Conservation (phyloP, 2,113 vertebrate species). For the Setophaga coronata region DNA sequence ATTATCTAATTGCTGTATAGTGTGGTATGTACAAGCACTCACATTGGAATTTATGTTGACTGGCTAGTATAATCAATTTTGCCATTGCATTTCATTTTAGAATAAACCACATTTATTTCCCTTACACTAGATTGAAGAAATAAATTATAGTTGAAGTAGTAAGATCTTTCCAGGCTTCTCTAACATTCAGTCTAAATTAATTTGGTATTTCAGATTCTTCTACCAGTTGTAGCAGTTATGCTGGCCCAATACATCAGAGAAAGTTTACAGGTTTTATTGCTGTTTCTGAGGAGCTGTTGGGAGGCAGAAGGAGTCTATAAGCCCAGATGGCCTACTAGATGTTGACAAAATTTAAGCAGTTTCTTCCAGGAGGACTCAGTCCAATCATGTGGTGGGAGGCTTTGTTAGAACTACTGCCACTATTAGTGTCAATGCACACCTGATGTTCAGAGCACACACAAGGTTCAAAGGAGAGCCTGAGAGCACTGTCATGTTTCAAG, state of each 20-base stretch:
- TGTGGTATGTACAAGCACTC: not conserved
- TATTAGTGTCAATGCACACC: not conserved
- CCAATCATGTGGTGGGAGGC: not conserved
- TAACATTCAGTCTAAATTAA: not conserved
- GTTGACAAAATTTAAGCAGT: not conserved
- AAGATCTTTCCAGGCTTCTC: not conserved
- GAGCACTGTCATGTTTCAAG: not conserved
- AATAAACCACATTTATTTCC: constrained; percentile 15
- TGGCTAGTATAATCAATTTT: not conserved
- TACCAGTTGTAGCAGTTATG: not conserved
- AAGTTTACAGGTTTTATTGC: not conserved
- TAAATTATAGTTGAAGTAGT: not conserved
- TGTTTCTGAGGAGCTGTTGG: not conserved
- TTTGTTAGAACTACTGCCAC: not conserved
- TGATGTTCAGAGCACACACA: not conserved
- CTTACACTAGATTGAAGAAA: not conserved
- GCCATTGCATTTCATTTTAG: constrained; percentile 14
- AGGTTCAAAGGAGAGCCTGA: not conserved
- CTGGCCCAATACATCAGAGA: not conserved
- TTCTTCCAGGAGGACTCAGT: not conserved
- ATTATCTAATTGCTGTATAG: not conserved
- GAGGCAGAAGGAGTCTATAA: not conserved
- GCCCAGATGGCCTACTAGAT: not conserved
- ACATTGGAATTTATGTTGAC: not conserved
- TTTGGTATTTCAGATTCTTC: not conserved